Evolutionary conservation across 92 coral and sea anemone species (phyloP).

Genomic region (Palythoa grandiflora): DNA sequence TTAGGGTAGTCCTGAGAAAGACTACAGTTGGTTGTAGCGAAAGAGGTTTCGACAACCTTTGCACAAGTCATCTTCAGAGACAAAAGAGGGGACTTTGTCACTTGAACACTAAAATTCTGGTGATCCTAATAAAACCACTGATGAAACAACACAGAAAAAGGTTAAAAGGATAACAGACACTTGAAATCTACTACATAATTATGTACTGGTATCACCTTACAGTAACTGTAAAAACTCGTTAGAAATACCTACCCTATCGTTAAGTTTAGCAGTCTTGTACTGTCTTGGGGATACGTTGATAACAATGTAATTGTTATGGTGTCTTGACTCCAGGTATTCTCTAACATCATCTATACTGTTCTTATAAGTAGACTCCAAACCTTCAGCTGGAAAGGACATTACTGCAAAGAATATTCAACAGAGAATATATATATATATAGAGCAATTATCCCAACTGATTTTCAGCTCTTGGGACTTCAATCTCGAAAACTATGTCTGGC

Average conservation of each 20-base stretch:
- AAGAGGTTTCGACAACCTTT: too few species aligned
- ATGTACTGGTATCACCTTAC: too few species aligned
- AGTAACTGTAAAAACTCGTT: too few species aligned
- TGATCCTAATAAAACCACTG: too few species aligned
- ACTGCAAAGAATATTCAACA: slow-evolving; percentile 53
- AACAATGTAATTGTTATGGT: slow-evolving; percentile 86
- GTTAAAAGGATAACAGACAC: too few species aligned
- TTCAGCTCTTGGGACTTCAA: not conserved
- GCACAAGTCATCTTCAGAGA: too few species aligned
- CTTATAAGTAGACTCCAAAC: slow-evolving; percentile 95
- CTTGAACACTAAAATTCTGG: too few species aligned
- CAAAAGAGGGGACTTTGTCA: too few species aligned
- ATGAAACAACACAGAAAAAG: too few species aligned
- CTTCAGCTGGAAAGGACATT: slow-evolving; percentile 98
- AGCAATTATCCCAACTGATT: not conserved
- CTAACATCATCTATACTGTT: slow-evolving; percentile 97
- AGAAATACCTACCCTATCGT: slow-evolving; percentile 78
- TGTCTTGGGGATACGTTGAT: slow-evolving; percentile 92
- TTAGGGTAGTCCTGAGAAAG: too few species aligned
- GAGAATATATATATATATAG: not conserved
- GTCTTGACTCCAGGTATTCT: slow-evolving; percentile 86
- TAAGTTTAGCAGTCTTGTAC: slow-evolving; percentile 83
- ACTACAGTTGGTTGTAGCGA: too few species aligned
- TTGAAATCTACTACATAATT: too few species aligned
- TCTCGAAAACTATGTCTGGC: not conserved